Base-by-base conservation (phyloP, 2,888 invertebrate species). In the Cataglyphis albicans region DNA sequence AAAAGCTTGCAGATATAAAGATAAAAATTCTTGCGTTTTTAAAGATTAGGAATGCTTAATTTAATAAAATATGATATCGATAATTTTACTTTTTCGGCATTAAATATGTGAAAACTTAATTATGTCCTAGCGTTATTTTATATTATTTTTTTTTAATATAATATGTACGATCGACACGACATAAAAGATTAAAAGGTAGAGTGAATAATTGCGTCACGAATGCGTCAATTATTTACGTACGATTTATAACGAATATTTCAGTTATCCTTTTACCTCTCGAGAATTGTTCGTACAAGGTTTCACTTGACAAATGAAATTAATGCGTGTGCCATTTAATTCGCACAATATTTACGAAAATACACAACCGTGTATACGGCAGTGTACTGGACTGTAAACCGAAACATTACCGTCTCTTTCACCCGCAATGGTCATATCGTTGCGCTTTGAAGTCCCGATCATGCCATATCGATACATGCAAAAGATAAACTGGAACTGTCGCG, bases 141-240 rank as follows among this genome's bases (percentile, higher is more conserved):
- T 9, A 2, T 70, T 18, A 12, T 48, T 1, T 18, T 48, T 48
- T 15, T 48, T 52, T 7, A 18, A 48, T 18, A 48, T n/a, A 48
- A n/a, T 48, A 48, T 7, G 7, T 7, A 6, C 7, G 7, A n/a
- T 52, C n/a, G n/a, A 52, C 52, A 52, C 0, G 15, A 7, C 7
- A 84, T 78, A 38, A 64, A 63, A 21, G 55, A 57, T 10, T 41
- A 59, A 82, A 86, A 83, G 81, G 67, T 52, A 59, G 10, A n/a
- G 6, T 12, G 0, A 21, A 32, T 12, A 52, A n/a, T 21, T 21
- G 21, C 25, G 44, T n/a, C 25, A 25, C 25, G 7, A 25, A 15
- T 44, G 21, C 10, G 63, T 52, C 68, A 57, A 48, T 67, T 52
- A 61, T 59, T 41, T 52, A 73, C 18, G 59, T 10, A 44, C 21